Evolutionary conservation across 1,140 invertebrate species (phyloP).

Genomic region (Musca vetustissima): DNA sequence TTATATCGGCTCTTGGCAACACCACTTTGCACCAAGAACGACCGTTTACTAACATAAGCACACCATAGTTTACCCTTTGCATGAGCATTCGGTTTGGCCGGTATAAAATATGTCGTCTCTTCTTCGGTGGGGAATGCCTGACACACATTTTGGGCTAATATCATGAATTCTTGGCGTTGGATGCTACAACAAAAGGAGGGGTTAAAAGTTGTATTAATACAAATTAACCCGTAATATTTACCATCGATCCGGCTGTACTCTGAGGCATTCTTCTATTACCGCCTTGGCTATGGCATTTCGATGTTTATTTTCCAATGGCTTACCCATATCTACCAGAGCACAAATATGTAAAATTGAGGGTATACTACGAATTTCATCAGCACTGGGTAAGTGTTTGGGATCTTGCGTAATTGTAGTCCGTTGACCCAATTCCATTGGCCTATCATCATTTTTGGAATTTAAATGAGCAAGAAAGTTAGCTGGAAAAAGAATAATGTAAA

Average conservation of each 20-base stretch:
- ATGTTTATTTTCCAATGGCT: conserved; percentile 1
- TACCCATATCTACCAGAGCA: neutral
- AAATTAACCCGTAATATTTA: too few relatives aligned
- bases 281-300: neutral
- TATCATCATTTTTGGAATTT: too few relatives aligned
- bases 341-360: neutral
- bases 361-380: neutral
- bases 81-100: neutral
- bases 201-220: too few relatives aligned
- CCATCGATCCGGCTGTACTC: neutral
- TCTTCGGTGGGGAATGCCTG: neutral
- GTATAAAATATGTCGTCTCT: neutral
- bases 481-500: too few relatives aligned
- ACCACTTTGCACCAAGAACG: neutral
- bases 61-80: neutral
- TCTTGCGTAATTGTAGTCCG: too few relatives aligned
- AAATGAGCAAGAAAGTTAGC: too few relatives aligned
- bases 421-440: too few relatives aligned
- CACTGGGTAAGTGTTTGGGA: neutral
- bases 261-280: neutral
- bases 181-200: neutral
- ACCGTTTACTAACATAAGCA: neutral
- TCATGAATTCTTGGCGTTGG: neutral
- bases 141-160: neutral
- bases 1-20: neutral